phyloP scores from a whole-genome alignment of 2,797 vertebrate genomes.

The Rallus crepitans region DNA sequence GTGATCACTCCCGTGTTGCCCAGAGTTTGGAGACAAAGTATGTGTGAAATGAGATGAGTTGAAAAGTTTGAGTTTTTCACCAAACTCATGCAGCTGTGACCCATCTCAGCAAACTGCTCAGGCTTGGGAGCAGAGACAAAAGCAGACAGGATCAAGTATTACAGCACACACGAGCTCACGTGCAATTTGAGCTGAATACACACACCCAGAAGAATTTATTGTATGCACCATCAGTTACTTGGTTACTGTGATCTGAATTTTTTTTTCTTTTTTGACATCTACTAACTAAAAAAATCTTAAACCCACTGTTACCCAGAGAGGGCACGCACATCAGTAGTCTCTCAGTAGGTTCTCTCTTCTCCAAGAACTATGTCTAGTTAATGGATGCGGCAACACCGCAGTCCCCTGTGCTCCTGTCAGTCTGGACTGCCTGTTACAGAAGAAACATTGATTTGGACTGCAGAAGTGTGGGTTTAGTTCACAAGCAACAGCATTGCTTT shows the following conservation, averaged over 20 bases:
- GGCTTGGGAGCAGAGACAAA: neutral
- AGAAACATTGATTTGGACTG: neutral
- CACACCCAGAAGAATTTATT: neutral
- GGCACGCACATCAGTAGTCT: neutral
- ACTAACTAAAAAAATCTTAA: neutral
- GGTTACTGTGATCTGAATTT: neutral
- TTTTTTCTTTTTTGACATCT: neutral
- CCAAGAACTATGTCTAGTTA: rapidly evolving
- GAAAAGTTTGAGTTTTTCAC: neutral
- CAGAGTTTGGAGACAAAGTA: neutral
- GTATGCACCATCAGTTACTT: neutral
- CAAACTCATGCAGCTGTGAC: rapidly evolving
- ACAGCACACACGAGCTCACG: neutral
- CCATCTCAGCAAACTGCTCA: neutral
- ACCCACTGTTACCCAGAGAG: neutral
- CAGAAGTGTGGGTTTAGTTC: neutral
- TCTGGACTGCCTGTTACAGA: neutral
- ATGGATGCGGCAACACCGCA: rapidly evolving
- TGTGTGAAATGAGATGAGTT: rapidly evolving
- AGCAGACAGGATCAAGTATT: neutral
- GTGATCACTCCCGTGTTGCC: rapidly evolving
- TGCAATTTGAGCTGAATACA: neutral
- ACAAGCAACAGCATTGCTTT: neutral
- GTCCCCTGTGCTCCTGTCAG: neutral
- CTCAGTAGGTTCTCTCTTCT: neutral